Evolutionary conservation across 2,888 invertebrate species (phyloP).

Genomic region (Drosophila mimica): DNA sequence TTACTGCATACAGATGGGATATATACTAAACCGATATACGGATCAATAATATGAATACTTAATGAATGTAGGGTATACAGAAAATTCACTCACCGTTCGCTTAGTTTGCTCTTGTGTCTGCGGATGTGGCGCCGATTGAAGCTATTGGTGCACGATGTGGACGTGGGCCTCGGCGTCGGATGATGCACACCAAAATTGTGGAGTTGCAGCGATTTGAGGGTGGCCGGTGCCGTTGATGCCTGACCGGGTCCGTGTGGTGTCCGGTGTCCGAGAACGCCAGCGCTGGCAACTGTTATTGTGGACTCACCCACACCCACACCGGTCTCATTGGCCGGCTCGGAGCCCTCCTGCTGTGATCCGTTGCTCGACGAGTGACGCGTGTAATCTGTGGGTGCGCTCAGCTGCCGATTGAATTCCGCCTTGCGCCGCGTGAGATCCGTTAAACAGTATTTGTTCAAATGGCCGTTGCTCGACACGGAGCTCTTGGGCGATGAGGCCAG

Average conservation of each 20-base stretch:
- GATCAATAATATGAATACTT: not conserved
- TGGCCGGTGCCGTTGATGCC: conserved; percentile 69
- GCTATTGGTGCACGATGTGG: conserved; percentile 84
- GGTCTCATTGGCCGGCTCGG: conserved; percentile 79
- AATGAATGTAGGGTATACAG: not conserved
- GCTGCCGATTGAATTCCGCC: conserved; percentile 85
- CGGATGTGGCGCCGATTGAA: conserved; percentile 84
- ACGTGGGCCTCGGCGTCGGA: conserved; percentile 82
- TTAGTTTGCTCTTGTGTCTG: conserved; percentile 84
- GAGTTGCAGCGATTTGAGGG: conserved; percentile 76
- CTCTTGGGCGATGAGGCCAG: conserved; percentile 81
- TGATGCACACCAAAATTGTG: conserved; percentile 75
- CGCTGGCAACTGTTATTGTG: conserved; percentile 82
- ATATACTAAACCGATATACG: not conserved
- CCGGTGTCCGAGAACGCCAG: conserved; percentile 61
- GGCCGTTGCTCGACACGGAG: conserved; percentile 84
- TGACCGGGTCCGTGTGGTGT: conserved; percentile 34
- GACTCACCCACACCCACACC: conserved; percentile 77
- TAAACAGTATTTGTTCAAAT: conserved; percentile 83
- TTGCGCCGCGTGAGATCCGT: conserved; percentile 84
- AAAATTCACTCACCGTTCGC: conserved; percentile 82
- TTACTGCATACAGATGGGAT: not conserved
- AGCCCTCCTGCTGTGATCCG: conserved; percentile 78
- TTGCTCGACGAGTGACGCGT: conserved; percentile 76
- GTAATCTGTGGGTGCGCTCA: conserved; percentile 85